Base-by-base conservation (phyloP, 2,888 invertebrate species). In the Hirtodrosophila histrioides region DNA sequence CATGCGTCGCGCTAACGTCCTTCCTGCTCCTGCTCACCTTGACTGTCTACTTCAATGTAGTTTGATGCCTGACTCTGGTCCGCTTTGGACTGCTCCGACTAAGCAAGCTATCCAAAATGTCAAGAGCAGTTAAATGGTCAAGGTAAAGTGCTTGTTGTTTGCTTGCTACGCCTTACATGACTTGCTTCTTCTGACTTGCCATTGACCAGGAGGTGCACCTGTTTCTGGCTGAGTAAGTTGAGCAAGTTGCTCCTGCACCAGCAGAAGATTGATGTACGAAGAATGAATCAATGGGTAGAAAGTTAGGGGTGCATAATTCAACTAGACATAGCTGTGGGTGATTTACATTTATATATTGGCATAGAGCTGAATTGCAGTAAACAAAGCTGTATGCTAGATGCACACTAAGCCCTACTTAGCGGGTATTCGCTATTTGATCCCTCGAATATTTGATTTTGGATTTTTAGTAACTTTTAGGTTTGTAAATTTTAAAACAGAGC, bases 51-150 rank as follows among this genome's bases (percentile, higher is more conserved):
- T 65, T 44, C 31, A 46, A 46, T 57, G 58, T 40, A 69, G 54
- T 61, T 69, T 75, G 12, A n/a, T 35, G 39, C 17, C 44, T 37
- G 40, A 11, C 31, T 44, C 6, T 35, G 4, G 7, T 35, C 39
- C 17, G 17, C 17, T 17, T 2, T 2, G 17, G 17, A 17, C 17
- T 17, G 17, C 17, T 17, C 17, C 29, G 3, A 43, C 4, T 12
- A n/a, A 36, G 33, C 50, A 31, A 71, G 57, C 54, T 57, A 50
- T 58, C 58, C 64, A 65, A 49, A 55, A 71, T 69, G 71, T 66
- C 71, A 77, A 68, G 65, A 66, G 54, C 79, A 69, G 75, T 71
- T 82, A 77, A 75, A 57, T 71, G 79, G 77, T 71, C 75, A 78
- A 71, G 74, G 61, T 64, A 31, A 63, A 74, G 55, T 48, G 49